A percentile compares a stretch with the other conserved stretches of the same genome.
These are phyloP conservation scores for Babyrousa celebensis DNA, from an alignment of 2,797 vertebrate genomes.

Conservation along the genomic window DNA sequence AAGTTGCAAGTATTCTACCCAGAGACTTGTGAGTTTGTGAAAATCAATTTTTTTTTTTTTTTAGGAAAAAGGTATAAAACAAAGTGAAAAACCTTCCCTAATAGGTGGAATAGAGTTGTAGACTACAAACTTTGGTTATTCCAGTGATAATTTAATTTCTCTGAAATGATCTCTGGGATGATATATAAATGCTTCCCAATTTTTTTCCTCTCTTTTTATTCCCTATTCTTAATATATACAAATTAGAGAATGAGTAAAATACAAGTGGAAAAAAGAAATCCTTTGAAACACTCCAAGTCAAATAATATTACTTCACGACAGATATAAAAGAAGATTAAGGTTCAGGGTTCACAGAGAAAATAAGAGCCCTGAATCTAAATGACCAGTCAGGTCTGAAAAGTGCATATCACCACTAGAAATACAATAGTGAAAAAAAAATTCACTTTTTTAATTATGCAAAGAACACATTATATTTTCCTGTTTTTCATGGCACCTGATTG, in stretches of 20 bases:
- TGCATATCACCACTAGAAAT: not conserved
- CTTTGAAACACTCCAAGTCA: not conserved
- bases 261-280: not conserved
- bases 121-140: not conserved
- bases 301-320: not conserved
- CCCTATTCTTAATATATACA: not conserved
- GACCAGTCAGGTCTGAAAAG: not conserved
- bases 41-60: not conserved
- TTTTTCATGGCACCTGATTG: not conserved
- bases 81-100: not conserved
- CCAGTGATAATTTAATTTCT: not conserved
- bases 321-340: not conserved
- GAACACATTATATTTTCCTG: not conserved
- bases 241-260: constrained; percentile 6
- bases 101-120: not conserved
- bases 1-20: not conserved
- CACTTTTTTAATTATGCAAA: not conserved
- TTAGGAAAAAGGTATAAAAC: not conserved
- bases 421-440: not conserved
- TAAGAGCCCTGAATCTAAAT: not conserved
- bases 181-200: not conserved
- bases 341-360: not conserved
- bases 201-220: not conserved
- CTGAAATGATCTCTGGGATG: not conserved
- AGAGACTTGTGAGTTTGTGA: constrained; percentile 7